Percentiles rank a stretch among this genome's conserved stretches.
phyloP scores from a whole-genome alignment of 2,888 invertebrate species.

The Fragum whitleyi region DNA sequence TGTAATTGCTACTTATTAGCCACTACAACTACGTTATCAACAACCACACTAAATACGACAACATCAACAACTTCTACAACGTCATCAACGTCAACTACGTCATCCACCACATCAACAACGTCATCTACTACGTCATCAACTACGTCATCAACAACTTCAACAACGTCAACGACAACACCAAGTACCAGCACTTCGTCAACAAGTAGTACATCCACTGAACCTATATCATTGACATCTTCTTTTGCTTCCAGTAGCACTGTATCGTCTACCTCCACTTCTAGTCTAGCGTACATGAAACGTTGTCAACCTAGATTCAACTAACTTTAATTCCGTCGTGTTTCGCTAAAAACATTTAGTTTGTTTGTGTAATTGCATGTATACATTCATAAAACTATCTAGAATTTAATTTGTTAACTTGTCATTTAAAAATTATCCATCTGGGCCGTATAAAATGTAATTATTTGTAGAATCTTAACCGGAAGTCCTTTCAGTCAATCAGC shows the following conservation, averaged over 20 bases:
- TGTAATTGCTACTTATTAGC: not conserved
- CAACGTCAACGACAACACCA: not conserved
- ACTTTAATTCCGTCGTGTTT: not conserved
- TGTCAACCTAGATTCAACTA: constrained; percentile 1
- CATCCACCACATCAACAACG: not conserved
- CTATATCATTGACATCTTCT: not conserved
- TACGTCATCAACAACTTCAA: not conserved
- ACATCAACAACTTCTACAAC: not conserved
- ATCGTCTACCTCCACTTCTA: not conserved
- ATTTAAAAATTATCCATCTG: no score
- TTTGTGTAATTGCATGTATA: no score
- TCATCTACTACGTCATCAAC: not conserved
- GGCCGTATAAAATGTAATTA: no score
- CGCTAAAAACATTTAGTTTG: not conserved
- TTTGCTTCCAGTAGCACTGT: not conserved
- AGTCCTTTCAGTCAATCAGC: no score
- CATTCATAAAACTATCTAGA: no score
- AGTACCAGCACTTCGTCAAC: not conserved
- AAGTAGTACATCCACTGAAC: not conserved
- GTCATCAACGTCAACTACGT: not conserved
- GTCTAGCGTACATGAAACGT: not conserved
- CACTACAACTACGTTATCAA: not conserved
- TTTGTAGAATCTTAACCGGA: no score
- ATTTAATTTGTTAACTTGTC: no score
- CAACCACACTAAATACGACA: not conserved